Evolutionary conservation across 1,140 invertebrate genomes (phyloP).

Genomic region (Zaprionus nigranus): DNA sequence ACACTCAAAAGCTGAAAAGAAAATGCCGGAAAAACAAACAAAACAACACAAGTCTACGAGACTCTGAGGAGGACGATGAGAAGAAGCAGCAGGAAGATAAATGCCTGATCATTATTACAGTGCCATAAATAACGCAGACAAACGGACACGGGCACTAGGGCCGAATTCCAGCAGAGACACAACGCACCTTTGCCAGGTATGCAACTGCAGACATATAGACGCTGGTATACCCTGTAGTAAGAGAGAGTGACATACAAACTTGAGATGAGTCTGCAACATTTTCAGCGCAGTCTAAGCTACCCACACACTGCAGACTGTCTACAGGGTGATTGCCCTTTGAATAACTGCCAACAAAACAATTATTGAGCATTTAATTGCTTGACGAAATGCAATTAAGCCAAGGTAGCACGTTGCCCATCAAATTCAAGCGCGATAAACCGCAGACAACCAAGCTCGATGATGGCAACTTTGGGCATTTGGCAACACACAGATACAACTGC

Average conservation of each 20-base stretch:
- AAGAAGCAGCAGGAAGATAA: slow-evolving; percentile 61
- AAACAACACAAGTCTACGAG: slow-evolving; percentile 7
- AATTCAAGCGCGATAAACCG: slow-evolving; percentile 57
- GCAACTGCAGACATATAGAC: slow-evolving; percentile 24
- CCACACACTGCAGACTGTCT: too few relatives aligned
- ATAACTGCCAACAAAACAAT: slow-evolving; percentile 82
- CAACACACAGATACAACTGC: slow-evolving; percentile 8
- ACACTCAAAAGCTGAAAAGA: background rate
- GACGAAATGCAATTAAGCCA: slow-evolving; percentile 81
- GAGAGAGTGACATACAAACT: background rate
- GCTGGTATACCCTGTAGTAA: slow-evolving; percentile 1
- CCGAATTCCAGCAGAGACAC: slow-evolving; percentile 46
- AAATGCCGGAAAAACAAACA: slow-evolving; percentile 13
- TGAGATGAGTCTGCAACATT: background rate
- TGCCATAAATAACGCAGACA: slow-evolving; percentile 76
- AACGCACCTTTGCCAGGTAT: slow-evolving; percentile 54
- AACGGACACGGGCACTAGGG: slow-evolving; percentile 49
- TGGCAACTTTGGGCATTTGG: slow-evolving; percentile 4
- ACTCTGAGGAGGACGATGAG: slow-evolving; percentile 12
- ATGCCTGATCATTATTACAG: slow-evolving; percentile 80
- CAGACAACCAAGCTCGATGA: slow-evolving; percentile 36
- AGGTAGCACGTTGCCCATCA: slow-evolving; percentile 67
- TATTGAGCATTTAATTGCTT: slow-evolving; percentile 82
- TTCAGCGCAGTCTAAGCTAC: background rate
- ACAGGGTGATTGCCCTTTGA: slow-evolving; percentile 52